Percentiles rank a stretch among this genome's conserved stretches.
Evolutionary conservation across 2,888 invertebrate species (phyloP).

Genomic region (Neoaliturus tenellus): DNA sequence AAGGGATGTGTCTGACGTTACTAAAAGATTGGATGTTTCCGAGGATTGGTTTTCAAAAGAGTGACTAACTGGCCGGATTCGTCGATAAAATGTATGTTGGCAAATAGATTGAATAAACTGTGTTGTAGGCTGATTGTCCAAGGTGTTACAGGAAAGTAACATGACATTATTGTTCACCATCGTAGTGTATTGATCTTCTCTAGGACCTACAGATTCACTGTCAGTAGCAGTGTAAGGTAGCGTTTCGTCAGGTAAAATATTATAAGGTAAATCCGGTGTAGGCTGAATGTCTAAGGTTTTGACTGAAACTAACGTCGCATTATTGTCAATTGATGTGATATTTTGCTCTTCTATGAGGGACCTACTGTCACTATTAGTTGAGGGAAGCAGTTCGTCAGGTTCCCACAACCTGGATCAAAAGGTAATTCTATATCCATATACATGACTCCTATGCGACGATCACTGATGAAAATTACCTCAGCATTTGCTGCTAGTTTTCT

Average conservation of each 20-base stretch:
- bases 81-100: background rate
- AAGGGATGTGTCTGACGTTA: background rate
- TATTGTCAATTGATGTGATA: background rate
- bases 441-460: slow-evolving; percentile 40
- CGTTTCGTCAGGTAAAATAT: background rate
- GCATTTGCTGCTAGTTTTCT: slow-evolving; percentile 49
- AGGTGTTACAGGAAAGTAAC: background rate
- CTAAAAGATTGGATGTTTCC: background rate
- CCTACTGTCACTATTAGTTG: background rate
- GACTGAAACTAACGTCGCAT: background rate
- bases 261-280: background rate
- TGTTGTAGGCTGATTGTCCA: slow-evolving; percentile 1
- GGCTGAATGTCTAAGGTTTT: background rate
- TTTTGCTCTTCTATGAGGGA: background rate
- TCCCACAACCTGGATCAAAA: slow-evolving; percentile 46
- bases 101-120: background rate
- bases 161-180: background rate
- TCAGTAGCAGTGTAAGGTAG: background rate
- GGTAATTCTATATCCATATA: slow-evolving; percentile 32
- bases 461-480: slow-evolving; percentile 35
- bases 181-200: background rate
- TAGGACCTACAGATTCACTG: background rate
- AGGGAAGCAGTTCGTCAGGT: slow-evolving; percentile 29
- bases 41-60: background rate
- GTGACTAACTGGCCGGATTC: too few species aligned